phyloP scores from a whole-genome alignment of 2,113 vertebrate species.

The Macaca nemestrina region DNA sequence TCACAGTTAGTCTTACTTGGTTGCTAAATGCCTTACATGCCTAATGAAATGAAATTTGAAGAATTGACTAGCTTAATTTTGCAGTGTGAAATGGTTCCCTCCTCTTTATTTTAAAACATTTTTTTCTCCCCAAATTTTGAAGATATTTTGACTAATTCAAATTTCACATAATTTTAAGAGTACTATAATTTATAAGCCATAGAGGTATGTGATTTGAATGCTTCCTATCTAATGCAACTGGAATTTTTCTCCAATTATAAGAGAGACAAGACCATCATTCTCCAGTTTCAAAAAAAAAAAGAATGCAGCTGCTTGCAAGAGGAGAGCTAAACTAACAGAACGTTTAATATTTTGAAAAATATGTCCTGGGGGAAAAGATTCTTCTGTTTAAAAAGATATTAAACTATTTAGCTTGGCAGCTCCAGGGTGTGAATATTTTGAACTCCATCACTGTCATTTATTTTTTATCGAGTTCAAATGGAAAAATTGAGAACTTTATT shows the following conservation, averaged over 20 bases:
- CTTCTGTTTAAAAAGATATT: conserved; percentile 31
- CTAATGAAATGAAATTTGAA: not conserved
- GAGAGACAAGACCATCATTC: conserved; percentile 34
- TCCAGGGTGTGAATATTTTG: conserved; percentile 39
- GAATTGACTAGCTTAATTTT: not conserved
- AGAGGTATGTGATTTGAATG: conserved; percentile 31
- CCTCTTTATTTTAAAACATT: not conserved
- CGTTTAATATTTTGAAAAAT: conserved; percentile 73
- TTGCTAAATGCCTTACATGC: not conserved
- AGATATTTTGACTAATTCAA: conserved; percentile 32
- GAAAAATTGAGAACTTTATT: conserved; percentile 55
- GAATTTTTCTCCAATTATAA: conserved; percentile 67
- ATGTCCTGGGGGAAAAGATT: conserved; percentile 28
- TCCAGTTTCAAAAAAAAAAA: conserved; percentile 63
- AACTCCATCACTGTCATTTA: conserved; percentile 36
- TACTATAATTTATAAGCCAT: not conserved
- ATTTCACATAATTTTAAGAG: not conserved
- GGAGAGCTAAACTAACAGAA: conserved; percentile 58
- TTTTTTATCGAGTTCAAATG: conserved; percentile 56
- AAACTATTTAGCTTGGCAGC: conserved; percentile 63
- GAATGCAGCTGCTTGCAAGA: conserved; percentile 64
- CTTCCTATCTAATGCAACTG: conserved; percentile 44
- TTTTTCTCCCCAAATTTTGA: not conserved
- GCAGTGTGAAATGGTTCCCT: not conserved
- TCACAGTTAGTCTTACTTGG: not conserved